Base-by-base conservation (phyloP, 1,140 invertebrate species). In the Heliconius melpomene region DNA sequence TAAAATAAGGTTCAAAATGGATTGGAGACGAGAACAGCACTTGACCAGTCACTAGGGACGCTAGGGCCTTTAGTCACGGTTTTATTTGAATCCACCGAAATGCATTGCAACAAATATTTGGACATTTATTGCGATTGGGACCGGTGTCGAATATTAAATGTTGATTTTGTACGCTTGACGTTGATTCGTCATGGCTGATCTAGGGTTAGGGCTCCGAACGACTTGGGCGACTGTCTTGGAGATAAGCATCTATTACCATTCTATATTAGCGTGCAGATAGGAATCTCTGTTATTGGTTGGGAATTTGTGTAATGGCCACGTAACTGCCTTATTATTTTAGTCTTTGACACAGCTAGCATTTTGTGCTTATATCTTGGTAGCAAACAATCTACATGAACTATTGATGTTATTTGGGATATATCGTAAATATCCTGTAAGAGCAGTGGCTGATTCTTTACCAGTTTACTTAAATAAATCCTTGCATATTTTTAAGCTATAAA, bases 101-200 rank as follows among this genome's bases (percentile, higher is more conserved):
- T 90, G 86, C 85, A 82, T 85, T 89, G 87, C 88, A 88, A 94
- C 91, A 94, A 94, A 94, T 94, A 94, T 94, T 94, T 94, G 88
- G 90, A 94, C 91, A 89, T 93, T 91, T 93, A 94, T 94, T 92
- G 88, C 85, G 74, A 85, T 86, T 82, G 85, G 72, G 85, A 75
- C 86, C 86, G 89, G 91, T 91, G 91, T 90, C 87, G 93, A 91
- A 94, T 94, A 93, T 90, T 90, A 93, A 93, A 89, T 86, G 89
- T 86, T 87, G 84, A 78, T 90, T 88, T 90, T 89, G 83, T 90
- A 90, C 88, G 90, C 85, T 88, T 81, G 85, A 83, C 60, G 71
- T 29, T 57, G 75, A 91, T 93, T 92, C 86, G 92, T 82, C 85
- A 85, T 83, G 91, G 87, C 23, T 57, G 85, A 85, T 88, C 82